phyloP scores from a whole-genome alignment of 2,797 vertebrate species.

The Gila robusta region DNA sequence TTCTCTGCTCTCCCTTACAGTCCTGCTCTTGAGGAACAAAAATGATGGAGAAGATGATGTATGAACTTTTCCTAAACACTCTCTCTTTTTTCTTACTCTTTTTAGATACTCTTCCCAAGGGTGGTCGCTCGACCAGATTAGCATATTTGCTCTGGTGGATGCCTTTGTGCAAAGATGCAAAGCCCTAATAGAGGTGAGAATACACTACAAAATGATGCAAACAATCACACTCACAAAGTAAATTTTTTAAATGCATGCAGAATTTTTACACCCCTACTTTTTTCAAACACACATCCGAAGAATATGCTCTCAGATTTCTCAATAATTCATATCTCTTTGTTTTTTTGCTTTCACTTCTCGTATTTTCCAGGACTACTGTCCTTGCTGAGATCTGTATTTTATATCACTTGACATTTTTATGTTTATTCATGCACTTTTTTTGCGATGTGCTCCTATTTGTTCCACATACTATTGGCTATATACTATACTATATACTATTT shows the following conservation, averaged over 20 bases:
- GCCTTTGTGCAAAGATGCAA: slow-evolving; percentile 86
- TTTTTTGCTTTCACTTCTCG: slow-evolving; percentile 52
- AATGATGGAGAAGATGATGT: slow-evolving; percentile 20
- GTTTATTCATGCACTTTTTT: slow-evolving; percentile 21
- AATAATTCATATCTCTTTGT: slow-evolving; percentile 39
- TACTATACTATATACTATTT: background rate
- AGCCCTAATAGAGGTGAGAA: slow-evolving; percentile 87
- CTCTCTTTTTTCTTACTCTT: slow-evolving; percentile 36
- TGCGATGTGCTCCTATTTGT: background rate
- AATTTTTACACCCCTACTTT: background rate
- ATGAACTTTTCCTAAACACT: slow-evolving; percentile 17
- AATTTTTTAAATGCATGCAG: background rate
- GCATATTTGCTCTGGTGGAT: slow-evolving; percentile 85
- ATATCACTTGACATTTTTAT: slow-evolving; percentile 49
- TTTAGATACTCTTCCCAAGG: slow-evolving; percentile 77
- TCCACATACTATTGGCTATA: background rate
- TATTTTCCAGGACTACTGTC: slow-evolving; percentile 45
- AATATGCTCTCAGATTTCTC: slow-evolving; percentile 48
- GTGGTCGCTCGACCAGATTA: slow-evolving; percentile 84
- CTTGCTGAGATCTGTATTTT: slow-evolving; percentile 33
- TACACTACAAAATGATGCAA: background rate
- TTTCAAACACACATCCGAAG: background rate
- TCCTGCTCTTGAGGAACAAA: slow-evolving; percentile 11
- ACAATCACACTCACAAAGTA: slow-evolving; percentile 43
- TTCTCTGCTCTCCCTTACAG: slow-evolving; percentile 33